phyloP scores from a whole-genome alignment of 2,888 invertebrate genomes.

The Gastracanthus pulcherrimus region DNA sequence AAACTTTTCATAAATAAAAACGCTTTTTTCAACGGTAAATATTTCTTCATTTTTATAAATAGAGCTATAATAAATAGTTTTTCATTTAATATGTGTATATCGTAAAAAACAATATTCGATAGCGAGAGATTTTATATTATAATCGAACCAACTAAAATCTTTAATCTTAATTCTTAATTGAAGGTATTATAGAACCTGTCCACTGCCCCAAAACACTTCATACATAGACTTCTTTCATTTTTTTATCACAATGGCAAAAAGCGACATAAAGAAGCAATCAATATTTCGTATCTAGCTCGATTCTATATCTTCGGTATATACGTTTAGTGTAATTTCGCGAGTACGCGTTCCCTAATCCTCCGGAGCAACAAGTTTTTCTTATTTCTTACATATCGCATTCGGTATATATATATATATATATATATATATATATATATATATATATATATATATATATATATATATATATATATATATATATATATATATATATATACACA shows the following conservation, averaged over 20 bases:
- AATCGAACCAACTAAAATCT: neutral
- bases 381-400: too few species aligned
- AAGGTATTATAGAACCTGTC: neutral
- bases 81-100: neutral
- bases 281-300: neutral
- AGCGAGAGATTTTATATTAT: neutral
- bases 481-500: too few species aligned
- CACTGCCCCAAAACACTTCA: too few species aligned
- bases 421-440: too few species aligned
- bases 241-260: neutral
- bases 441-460: too few species aligned
- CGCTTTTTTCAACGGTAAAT: neutral
- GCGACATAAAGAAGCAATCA: neutral
- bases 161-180: neutral
- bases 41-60: neutral
- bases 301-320: neutral
- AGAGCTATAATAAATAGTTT: constrained; percentile 9
- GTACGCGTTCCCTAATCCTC: neutral
- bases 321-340: neutral
- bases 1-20: neutral
- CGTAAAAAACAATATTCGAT: neutral
- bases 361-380: neutral
- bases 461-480: too few species aligned
- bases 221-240: neutral
- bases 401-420: too few species aligned